A percentile compares a stretch with the other conserved stretches of the same genome.
These are phyloP conservation scores for Psittacula derbiana DNA, from an alignment of 2,797 vertebrate species.

Conservation along the genomic window DNA sequence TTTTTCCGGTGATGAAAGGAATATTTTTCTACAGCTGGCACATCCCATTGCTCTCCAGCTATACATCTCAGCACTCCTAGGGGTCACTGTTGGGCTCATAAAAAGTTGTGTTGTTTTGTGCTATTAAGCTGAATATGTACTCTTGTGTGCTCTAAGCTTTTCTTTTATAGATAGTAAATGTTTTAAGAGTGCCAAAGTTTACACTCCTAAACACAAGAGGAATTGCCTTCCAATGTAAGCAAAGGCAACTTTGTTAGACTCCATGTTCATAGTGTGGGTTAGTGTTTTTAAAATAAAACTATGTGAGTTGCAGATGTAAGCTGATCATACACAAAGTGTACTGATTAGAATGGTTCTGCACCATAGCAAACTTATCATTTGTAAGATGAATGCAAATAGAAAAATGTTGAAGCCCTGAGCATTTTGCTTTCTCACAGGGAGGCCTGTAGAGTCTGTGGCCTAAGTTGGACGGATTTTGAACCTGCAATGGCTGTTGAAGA, in stretches of 20 bases:
- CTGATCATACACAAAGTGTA: background rate
- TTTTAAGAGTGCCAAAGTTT: background rate
- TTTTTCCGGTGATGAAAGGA: background rate
- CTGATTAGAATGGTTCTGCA: background rate
- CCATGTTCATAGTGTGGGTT: background rate
- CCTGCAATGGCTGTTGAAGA: background rate
- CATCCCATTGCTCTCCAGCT: background rate
- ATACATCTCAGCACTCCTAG: background rate
- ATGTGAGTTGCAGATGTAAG: background rate
- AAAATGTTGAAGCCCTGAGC: background rate
- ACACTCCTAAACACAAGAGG: background rate
- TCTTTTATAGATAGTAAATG: background rate
- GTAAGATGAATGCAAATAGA: background rate
- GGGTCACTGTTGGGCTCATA: conserved; percentile 4
- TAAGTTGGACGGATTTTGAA: background rate
- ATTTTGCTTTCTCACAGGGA: background rate
- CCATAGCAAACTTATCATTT: accelerated
- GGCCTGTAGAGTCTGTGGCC: background rate
- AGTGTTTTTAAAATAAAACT: background rate
- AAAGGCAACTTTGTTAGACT: background rate
- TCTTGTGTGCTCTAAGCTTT: background rate
- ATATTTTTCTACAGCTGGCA: background rate
- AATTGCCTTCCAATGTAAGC: background rate
- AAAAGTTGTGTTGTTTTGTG: background rate
- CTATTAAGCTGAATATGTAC: background rate